phyloP scores from a whole-genome alignment of 2,113 vertebrate species.

The Burhinus bistriatus region DNA sequence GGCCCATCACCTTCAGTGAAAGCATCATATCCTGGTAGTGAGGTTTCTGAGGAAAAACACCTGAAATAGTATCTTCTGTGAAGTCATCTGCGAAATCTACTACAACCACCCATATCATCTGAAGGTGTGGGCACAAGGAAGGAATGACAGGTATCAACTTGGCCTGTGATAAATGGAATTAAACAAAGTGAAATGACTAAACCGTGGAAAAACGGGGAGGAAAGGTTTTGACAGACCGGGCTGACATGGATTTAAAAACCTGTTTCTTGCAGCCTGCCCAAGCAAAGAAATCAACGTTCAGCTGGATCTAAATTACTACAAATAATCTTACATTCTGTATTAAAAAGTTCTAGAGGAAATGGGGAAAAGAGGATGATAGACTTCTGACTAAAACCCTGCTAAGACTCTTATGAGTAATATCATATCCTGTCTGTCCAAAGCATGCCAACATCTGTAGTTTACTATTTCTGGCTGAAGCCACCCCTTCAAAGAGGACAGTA shows the following conservation, averaged over 20 bases:
- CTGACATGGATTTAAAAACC: neutral
- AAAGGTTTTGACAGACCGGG: neutral
- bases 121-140: neutral
- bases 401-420: neutral
- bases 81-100: neutral
- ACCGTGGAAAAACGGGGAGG: neutral
- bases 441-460: neutral
- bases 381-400: neutral
- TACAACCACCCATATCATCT: neutral
- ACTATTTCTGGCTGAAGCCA: neutral
- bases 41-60: neutral
- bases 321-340: neutral
- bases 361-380: neutral
- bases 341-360: neutral
- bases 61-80: neutral
- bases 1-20: neutral
- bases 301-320: neutral
- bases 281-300: neutral
- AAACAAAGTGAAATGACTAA: neutral
- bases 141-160: neutral
- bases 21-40: neutral
- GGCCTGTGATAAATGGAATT: neutral
- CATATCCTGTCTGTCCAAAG: neutral
- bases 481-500: neutral
- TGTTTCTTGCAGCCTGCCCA: neutral